Conservation (phyloP, 1,140 invertebrate species). For the Eumaeus atala region DNA sequence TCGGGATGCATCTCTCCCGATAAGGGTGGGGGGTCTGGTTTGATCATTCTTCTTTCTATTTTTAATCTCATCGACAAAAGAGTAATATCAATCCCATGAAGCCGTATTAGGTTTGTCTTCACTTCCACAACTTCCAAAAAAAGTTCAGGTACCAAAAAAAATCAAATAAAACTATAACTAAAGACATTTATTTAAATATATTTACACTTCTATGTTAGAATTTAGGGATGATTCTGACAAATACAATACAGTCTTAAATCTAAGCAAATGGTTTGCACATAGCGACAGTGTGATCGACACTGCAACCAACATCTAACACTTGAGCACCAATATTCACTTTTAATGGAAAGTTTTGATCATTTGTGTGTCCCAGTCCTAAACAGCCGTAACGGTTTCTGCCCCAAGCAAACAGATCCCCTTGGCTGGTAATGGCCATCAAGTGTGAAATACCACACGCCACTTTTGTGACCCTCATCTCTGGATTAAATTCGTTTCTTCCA, state of each 20-base stretch:
- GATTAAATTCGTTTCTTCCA: constrained; percentile 87
- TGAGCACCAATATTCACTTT: constrained; percentile 86
- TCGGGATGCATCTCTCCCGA: no score
- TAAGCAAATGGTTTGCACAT: constrained; percentile 82
- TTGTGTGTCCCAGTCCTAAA: constrained; percentile 85
- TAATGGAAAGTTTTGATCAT: constrained; percentile 92
- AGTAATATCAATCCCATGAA: no score
- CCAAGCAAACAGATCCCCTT: constrained; percentile 92
- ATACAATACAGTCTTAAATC: neutral
- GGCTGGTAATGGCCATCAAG: constrained; percentile 85
- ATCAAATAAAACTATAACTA: no score
- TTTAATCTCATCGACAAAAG: no score
- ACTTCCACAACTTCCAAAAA: no score
- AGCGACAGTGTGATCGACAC: constrained; percentile 89
- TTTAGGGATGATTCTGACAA: no score
- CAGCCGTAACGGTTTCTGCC: constrained; percentile 89
- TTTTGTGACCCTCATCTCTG: constrained; percentile 78
- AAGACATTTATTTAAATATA: no score
- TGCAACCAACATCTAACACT: constrained; percentile 83
- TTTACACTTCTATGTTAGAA: no score
- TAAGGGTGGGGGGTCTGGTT: no score
- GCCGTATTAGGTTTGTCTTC: no score
- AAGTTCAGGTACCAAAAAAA: no score
- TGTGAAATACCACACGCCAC: constrained; percentile 85
- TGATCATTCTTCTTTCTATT: no score